Evolutionary conservation across 2,797 vertebrate genomes (phyloP).

Genomic region (Trichosurus vulpecula): DNA sequence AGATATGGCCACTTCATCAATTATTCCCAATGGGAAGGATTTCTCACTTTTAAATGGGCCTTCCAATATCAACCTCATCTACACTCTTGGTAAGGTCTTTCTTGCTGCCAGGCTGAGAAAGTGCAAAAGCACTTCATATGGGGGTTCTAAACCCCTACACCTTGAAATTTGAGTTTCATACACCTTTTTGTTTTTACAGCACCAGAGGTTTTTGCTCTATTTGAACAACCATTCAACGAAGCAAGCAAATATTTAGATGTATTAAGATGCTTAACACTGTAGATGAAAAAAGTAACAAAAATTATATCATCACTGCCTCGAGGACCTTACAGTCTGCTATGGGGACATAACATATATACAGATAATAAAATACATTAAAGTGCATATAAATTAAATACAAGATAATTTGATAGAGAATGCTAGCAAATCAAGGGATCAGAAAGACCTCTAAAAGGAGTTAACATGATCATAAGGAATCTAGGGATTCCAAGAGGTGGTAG

Average conservation of each 20-base stretch:
- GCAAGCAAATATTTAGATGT: neutral
- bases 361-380: neutral
- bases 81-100: conserved; percentile 69
- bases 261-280: neutral
- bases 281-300: neutral
- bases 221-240: conserved; percentile 5
- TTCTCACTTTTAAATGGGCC: conserved; percentile 71
- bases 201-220: conserved; percentile 50
- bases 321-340: neutral
- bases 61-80: conserved; percentile 77
- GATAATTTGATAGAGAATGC: neutral
- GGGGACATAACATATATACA: neutral
- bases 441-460: neutral
- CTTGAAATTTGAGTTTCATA: conserved; percentile 57
- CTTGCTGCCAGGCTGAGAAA: conserved; percentile 70
- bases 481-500: neutral
- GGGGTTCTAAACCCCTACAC: neutral
- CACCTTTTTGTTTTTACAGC: conserved; percentile 52
- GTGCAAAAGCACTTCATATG: conserved; percentile 43
- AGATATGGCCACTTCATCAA: conserved; percentile 71
- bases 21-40: conserved; percentile 70
- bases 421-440: neutral
- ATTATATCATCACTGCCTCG: neutral
- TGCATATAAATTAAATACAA: neutral
- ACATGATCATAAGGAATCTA: neutral